Conservation (phyloP, 2,888 invertebrate species). For the Campoletis raptor region DNA sequence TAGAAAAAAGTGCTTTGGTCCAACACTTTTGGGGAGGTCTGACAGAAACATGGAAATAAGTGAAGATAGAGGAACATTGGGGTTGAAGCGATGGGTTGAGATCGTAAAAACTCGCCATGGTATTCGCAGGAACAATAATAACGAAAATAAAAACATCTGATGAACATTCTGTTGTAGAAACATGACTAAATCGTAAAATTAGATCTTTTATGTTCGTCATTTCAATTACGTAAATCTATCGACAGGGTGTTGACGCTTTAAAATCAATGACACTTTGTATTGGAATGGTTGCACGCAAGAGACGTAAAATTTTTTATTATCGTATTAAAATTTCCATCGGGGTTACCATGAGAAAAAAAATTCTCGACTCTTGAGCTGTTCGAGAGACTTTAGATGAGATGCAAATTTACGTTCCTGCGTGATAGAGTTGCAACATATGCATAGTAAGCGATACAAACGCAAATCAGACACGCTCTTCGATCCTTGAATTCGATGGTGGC, state of each 20-base stretch:
- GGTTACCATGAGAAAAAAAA: conserved; percentile 12
- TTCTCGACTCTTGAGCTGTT: conserved; percentile 8
- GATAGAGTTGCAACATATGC: conserved; percentile 22
- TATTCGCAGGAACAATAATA: not conserved
- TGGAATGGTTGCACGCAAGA: not conserved
- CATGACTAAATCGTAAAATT: not conserved
- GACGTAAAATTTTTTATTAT: conserved; percentile 29
- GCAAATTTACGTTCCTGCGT: conserved; percentile 39
- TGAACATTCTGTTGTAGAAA: no score
- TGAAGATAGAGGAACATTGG: no score
- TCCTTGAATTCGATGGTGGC: conserved; percentile 33
- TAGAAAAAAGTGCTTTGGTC: no score
- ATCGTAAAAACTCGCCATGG: no score
- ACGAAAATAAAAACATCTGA: not conserved
- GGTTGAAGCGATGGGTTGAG: no score
- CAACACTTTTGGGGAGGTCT: no score
- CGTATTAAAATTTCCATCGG: conserved; percentile 52
- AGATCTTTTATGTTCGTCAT: not conserved
- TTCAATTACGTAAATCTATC: not conserved
- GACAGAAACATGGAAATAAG: no score
- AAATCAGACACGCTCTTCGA: conserved; percentile 53
- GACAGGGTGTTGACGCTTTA: not conserved
- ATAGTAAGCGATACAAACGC: conserved; percentile 19
- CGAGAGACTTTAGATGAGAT: conserved; percentile 23
- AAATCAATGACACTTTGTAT: not conserved